Base-by-base conservation (phyloP, 2,888 invertebrate species). In the Orchesellides sinensis region DNA sequence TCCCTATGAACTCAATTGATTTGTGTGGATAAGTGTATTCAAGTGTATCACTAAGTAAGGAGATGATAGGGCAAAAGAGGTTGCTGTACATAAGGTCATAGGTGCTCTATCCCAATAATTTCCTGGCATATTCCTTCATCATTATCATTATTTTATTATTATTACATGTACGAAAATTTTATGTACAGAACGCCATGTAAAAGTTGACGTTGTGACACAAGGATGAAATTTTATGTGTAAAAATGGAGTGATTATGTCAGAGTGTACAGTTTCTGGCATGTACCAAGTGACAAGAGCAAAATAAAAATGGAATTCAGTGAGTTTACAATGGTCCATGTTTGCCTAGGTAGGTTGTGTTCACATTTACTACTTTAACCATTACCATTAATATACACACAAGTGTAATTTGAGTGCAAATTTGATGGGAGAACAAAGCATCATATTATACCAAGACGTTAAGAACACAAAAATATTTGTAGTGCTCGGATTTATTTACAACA, bases 21-120 rank as follows among this genome's bases (percentile, higher is more conserved):
- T 82, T 82, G 82, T 82, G 82, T 82, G 82, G 35, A 68, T 56
- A 82, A 82, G 82, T 82, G 74, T 82, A 82, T 82, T 82, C 82
- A 82, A 82, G 82, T 82, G 82, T 75, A 82, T 75, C 75, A 63
- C 81, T 74, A 74, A 81, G 73, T 74, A 81, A 74, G 52, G 81
- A 59, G 74, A 81, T 81, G 81, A 81, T 81, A 68, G 68, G 74
- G 69, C 82, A 75, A 69, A 73, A 69, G 69, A 75, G 75, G 75
- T 69, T 74, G 49, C 61, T 69, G 61, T 69, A 75, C 82, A 82
- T 82, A 82, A 82, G 75, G 82, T 82, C 75, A 82, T 82, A 82
- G 74, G 82, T 82, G 82, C 68, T 79, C 70, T 69, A 61, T 70
- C 70, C 79, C 72, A 73, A 32, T 6, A 68, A 75, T 75, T 82